Percentiles rank a stretch among this genome's conserved stretches.
These are phyloP conservation scores for Chromobotia macracanthus DNA, from an alignment of 2,797 vertebrate species.

Conservation along the genomic window DNA sequence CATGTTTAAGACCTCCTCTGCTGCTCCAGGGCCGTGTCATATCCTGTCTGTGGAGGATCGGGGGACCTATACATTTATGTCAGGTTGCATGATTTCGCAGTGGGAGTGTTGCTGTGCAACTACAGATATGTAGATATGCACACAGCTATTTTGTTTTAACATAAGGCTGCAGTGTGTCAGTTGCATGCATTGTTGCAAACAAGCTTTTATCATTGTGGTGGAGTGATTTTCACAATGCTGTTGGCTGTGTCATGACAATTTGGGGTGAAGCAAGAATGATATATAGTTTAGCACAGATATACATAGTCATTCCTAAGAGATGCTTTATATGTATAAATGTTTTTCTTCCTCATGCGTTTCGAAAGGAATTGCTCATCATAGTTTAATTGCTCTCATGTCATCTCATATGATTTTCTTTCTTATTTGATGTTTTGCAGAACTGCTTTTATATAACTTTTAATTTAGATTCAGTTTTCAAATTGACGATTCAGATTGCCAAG, in stretches of 20 bases:
- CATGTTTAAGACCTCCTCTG: slow-evolving; percentile 67
- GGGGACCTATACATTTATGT: slow-evolving; percentile 50
- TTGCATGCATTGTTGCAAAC: slow-evolving; percentile 14
- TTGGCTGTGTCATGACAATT: slow-evolving; percentile 14
- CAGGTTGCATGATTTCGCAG: slow-evolving; percentile 24
- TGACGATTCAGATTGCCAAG: neutral
- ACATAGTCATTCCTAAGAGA: no score
- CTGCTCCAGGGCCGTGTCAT: slow-evolving; percentile 57
- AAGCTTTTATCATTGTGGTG: neutral
- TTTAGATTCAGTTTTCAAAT: neutral
- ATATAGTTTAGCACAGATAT: neutral
- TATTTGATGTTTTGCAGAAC: neutral
- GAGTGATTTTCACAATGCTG: slow-evolving; percentile 17
- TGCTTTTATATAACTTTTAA: neutral
- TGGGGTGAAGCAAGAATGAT: slow-evolving; percentile 14
- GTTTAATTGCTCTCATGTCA: no score
- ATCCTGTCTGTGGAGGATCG: slow-evolving; percentile 29
- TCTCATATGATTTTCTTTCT: neutral
- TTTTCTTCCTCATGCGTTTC: no score
- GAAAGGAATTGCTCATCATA: no score
- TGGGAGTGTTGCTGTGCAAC: slow-evolving; percentile 12
- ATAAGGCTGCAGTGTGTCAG: slow-evolving; percentile 28
- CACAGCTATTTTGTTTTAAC: slow-evolving; percentile 41
- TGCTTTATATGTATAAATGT: no score
- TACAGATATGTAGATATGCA: slow-evolving; percentile 36